A percentile compares a stretch with the other conserved stretches of the same genome.
phyloP scores from a whole-genome alignment of 2,113 vertebrate genomes.

The Coregonus clupeaformis region DNA sequence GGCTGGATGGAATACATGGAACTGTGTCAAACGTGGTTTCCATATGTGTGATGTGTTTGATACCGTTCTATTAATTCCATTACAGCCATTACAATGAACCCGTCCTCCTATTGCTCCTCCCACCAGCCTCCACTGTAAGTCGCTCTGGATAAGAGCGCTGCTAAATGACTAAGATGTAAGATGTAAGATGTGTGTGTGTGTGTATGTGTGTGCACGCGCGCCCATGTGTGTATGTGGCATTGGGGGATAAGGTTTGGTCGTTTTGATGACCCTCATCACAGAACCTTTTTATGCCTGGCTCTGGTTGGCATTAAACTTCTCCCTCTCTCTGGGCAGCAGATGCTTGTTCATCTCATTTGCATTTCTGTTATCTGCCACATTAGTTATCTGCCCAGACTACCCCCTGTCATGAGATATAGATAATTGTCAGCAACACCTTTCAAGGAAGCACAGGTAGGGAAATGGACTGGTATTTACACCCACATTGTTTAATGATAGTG shows the following conservation, averaged over 20 bases:
- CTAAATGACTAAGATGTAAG: no score
- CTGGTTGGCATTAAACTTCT: constrained; percentile 64
- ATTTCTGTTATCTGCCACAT: constrained; percentile 70
- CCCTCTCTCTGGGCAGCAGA: constrained; percentile 30
- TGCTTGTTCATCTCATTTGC: constrained; percentile 48
- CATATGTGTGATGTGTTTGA: no score
- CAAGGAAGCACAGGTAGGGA: constrained; percentile 49
- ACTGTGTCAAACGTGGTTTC: no score
- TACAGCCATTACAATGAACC: no score
- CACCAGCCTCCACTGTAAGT: no score
- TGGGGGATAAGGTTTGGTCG: constrained; percentile 34
- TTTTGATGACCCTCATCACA: constrained; percentile 57
- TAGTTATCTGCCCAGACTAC: constrained; percentile 68
- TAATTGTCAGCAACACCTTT: constrained; percentile 58
- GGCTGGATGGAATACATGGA: no score
- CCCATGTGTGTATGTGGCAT: neutral
- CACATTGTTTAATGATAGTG: constrained; percentile 54
- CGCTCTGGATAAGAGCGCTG: no score
- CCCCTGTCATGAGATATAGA: constrained; percentile 57
- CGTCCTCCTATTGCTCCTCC: no score
- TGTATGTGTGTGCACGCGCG: neutral
- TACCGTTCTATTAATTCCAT: no score
- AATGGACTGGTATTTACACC: constrained; percentile 64
- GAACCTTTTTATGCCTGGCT: constrained; percentile 64
- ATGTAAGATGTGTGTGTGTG: no score